Evolutionary conservation across 1,140 invertebrate genomes (phyloP).

Genomic region (Bombus haemorrhoidalis): DNA sequence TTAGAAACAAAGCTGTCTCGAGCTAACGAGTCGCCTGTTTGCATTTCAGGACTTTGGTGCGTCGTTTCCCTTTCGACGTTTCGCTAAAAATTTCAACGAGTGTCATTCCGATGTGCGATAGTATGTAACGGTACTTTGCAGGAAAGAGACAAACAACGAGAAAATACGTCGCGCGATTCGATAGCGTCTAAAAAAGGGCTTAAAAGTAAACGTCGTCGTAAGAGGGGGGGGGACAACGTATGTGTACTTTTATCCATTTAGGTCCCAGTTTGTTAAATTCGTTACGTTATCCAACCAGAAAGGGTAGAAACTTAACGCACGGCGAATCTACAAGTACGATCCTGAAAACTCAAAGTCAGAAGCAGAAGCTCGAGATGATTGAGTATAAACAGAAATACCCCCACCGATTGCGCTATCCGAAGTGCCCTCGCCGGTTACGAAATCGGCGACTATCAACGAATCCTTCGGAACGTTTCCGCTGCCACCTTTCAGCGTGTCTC

Average conservation of each 20-base stretch:
- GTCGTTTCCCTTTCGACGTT: background rate
- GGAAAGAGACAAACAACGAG: background rate
- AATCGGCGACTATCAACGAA: constrained; percentile 86
- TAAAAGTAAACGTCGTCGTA: constrained; percentile 1
- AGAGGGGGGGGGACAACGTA: constrained; percentile 7
- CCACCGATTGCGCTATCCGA: constrained; percentile 89
- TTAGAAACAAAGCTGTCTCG: constrained; percentile 1
- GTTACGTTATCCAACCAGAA: background rate
- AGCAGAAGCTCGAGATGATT: constrained; percentile 89
- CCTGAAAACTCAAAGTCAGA: constrained; percentile 94
- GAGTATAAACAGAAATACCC: constrained; percentile 88
- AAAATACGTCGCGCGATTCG: background rate
- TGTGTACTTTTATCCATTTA: constrained; percentile 31
- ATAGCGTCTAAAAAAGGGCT: background rate
- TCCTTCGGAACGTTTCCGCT: constrained; percentile 78
- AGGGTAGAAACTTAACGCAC: constrained; percentile 23
- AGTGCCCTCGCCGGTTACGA: constrained; percentile 89
- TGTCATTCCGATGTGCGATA: background rate
- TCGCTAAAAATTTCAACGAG: background rate
- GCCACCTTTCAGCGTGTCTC: constrained; percentile 83
- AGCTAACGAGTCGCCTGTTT: background rate
- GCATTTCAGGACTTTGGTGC: too few species aligned
- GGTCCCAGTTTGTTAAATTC: constrained; percentile 70
- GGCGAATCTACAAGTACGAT: constrained; percentile 88
- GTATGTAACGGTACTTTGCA: background rate